Percentiles rank a stretch among this genome's conserved stretches.
phyloP scores from a whole-genome alignment of 2,888 invertebrate species.

The Lobophora halterata region DNA sequence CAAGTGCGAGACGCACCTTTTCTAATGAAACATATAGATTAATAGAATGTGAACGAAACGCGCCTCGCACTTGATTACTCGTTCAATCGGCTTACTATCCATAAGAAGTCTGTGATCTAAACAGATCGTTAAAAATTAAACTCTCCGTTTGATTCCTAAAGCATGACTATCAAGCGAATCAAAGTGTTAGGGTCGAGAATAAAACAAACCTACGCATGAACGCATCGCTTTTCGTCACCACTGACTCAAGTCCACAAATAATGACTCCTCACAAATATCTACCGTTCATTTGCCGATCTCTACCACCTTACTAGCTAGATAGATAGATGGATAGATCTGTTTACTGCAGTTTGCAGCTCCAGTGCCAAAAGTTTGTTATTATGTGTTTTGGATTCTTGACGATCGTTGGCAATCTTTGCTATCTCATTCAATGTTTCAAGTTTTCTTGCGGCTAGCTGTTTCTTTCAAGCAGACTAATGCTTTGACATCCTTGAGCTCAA shows the following conservation, averaged over 20 bases:
- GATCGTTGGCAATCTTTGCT: neutral
- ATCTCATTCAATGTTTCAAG: too few relatives aligned
- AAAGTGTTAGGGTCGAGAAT: constrained; percentile 30
- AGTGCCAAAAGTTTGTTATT: constrained; percentile 9
- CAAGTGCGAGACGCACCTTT: too few relatives aligned
- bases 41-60: too few relatives aligned
- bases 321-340: neutral
- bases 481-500: too few relatives aligned
- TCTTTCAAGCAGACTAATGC: too few relatives aligned
- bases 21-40: too few relatives aligned
- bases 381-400: constrained; percentile 8
- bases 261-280: constrained; percentile 23
- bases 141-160: constrained; percentile 12
- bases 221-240: constrained; percentile 43
- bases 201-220: constrained; percentile 50
- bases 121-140: neutral
- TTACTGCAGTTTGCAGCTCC: constrained; percentile 1
- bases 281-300: constrained; percentile 13
- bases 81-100: too few relatives aligned
- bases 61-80: too few relatives aligned
- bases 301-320: too few relatives aligned
- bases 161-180: constrained; percentile 32
- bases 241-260: constrained; percentile 61
- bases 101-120: too few relatives aligned
- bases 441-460: too few relatives aligned